Base-by-base conservation (phyloP, 2,888 invertebrate genomes). In the Loripinus fragilis region DNA sequence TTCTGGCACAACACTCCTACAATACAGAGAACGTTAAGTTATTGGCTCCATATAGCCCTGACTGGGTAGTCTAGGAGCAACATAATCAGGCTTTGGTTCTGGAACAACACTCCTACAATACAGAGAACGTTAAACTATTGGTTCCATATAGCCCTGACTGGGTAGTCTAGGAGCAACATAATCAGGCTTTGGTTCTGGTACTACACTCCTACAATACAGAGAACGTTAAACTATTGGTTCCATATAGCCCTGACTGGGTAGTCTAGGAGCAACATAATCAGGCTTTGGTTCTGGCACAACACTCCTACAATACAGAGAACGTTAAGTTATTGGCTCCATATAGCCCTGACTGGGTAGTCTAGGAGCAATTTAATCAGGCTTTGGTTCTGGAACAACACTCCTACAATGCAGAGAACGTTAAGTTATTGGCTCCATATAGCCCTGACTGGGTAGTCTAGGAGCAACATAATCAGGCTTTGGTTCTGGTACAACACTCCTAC, bases 401-500 rank as follows among this genome's bases (percentile, higher is more conserved):
- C 55, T 55, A 28, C 28, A 55, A 55, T 55, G 25, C 20, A 48
- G n/a, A n/a, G n/a, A n/a, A n/a, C n/a, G n/a, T n/a, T n/a, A n/a
- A n/a, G n/a, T n/a, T 28, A 55, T 20, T 7, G 55, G 55, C 28
- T 55, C 55, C 55, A 55, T 55, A 25, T 55, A 55, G 8, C 55
- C 55, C 5, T 25, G 2, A 17, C 7, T 28, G 28, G 55, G 55
- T 8, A 28, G 28, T 5, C 55, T 25, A 12, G 55, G 55, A 25
- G 5, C 10, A 7, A 23, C 55, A 17, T 55, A 55, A 28, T 55
- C 55, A 8, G 55, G 55, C 30, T 25, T 25, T 7, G 55, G 55
- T 28, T 55, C 55, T 28, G 55, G 55, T 28, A 55, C 8, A 55
- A 55, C 28, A 25, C 55, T 55, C 55, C 55, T 55, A 28, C 28